These are phyloP conservation scores for Argya squamiceps DNA, from an alignment of 2,797 vertebrate species.

Conservation along the genomic window DNA sequence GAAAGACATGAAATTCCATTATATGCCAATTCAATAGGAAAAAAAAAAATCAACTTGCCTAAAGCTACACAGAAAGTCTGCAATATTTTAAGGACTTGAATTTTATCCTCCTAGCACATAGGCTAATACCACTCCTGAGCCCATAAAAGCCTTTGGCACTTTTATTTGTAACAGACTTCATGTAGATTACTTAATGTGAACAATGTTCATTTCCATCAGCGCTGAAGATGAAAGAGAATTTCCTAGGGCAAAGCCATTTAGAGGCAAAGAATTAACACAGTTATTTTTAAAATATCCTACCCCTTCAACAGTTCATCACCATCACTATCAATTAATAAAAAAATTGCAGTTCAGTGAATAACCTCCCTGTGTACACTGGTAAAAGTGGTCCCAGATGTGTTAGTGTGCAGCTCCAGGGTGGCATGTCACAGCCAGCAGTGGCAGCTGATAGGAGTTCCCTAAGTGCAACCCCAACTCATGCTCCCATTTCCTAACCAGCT, in stretches of 20 bases:
- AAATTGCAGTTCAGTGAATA: neutral
- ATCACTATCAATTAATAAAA: neutral
- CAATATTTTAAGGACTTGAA: neutral
- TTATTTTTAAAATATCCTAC: neutral
- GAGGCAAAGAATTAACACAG: neutral
- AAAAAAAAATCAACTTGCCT: neutral
- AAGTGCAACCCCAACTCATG: fast-evolving
- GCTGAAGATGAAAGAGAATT: neutral
- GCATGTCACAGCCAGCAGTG: neutral
- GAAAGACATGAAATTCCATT: neutral
- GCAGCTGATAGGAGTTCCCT: neutral
- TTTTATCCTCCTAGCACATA: neutral
- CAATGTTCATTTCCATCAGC: neutral
- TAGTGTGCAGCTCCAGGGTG: neutral
- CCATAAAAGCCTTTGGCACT: neutral
- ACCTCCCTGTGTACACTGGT: neutral
- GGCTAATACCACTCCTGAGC: neutral
- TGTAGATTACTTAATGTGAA: neutral
- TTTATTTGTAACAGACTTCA: neutral
- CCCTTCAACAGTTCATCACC: neutral
- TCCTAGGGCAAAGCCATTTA: neutral
- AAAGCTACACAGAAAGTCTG: neutral
- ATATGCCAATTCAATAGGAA: neutral
- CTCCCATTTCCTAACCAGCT: neutral
- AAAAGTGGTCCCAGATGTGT: neutral